These are phyloP conservation scores for Abramis brama DNA, from an alignment of 2,113 vertebrate genomes.

Conservation along the genomic window DNA sequence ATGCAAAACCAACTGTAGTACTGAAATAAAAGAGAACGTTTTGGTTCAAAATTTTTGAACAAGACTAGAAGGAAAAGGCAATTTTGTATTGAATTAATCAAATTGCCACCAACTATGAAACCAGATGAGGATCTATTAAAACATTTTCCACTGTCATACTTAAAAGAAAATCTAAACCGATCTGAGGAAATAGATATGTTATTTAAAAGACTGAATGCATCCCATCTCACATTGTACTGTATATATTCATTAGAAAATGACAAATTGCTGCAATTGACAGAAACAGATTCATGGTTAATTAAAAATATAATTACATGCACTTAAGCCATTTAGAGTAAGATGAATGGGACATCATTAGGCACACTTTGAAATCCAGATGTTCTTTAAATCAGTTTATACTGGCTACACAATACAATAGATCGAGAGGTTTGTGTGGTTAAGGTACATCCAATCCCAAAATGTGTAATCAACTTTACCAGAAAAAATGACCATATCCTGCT, in stretches of 20 bases:
- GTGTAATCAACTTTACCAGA: slow-evolving; percentile 63
- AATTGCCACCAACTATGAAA: slow-evolving; percentile 46
- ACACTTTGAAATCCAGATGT: slow-evolving; percentile 80
- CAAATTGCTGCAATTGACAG: slow-evolving; percentile 77
- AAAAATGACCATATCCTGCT: neutral
- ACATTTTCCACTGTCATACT: slow-evolving; percentile 30
- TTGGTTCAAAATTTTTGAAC: slow-evolving; percentile 7
- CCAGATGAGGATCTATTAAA: slow-evolving; percentile 53
- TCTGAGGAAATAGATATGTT: slow-evolving; percentile 45
- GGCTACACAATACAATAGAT: slow-evolving; percentile 74
- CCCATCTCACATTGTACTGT: slow-evolving; percentile 60
- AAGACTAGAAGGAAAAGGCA: slow-evolving; percentile 38
- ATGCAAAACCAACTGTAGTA: too few relatives aligned
- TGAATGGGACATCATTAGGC: slow-evolving; percentile 79
- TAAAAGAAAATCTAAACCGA: slow-evolving; percentile 54
- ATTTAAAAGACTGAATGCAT: slow-evolving; percentile 61
- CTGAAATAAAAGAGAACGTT: too few relatives aligned
- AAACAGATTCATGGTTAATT: slow-evolving; percentile 81
- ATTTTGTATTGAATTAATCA: slow-evolving; percentile 61
- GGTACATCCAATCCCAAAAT: slow-evolving; percentile 69
- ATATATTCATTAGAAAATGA: slow-evolving; percentile 66
- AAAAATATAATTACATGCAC: slow-evolving; percentile 80
- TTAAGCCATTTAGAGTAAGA: slow-evolving; percentile 80
- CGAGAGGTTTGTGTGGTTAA: slow-evolving; percentile 69
- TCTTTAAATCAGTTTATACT: slow-evolving; percentile 77